A percentile compares a stretch with the other conserved stretches of the same genome.
phyloP scores from a whole-genome alignment of 2,113 vertebrate genomes.

The Embiotoca jacksoni region DNA sequence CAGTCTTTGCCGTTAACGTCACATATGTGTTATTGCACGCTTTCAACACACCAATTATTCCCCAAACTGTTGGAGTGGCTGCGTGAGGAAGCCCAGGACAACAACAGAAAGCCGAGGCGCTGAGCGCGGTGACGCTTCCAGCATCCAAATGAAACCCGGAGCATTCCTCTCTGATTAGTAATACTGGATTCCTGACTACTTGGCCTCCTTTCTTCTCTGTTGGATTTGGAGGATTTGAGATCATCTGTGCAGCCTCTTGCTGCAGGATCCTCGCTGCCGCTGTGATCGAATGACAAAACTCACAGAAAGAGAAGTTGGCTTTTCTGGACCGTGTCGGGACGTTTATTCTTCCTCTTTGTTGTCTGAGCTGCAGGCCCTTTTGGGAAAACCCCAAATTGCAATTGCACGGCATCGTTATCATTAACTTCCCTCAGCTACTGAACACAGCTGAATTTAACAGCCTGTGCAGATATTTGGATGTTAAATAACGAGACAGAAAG shows the following conservation, averaged over 20 bases:
- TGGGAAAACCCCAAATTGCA: constrained; percentile 29
- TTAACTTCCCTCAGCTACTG: neutral
- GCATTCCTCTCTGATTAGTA: constrained; percentile 80
- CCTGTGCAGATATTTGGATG: neutral
- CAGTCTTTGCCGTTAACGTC: too few species aligned
- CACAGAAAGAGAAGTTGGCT: constrained; percentile 14
- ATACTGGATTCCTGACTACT: constrained; percentile 66
- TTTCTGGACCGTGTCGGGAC: neutral
- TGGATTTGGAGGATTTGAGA: constrained; percentile 76
- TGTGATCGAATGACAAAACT: constrained; percentile 51
- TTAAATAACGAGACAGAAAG: too few species aligned
- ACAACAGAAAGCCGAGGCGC: neutral
- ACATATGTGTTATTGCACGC: too few species aligned
- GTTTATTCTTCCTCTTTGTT: neutral
- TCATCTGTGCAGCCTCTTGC: constrained; percentile 78
- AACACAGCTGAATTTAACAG: neutral
- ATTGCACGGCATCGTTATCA: neutral
- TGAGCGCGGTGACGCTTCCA: constrained; percentile 3
- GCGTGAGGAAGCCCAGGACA: too few species aligned
- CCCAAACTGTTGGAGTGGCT: too few species aligned
- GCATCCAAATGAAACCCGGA: constrained; percentile 47
- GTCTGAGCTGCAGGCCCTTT: neutral
- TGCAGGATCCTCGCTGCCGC: constrained; percentile 47
- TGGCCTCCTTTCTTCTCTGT: constrained; percentile 60
- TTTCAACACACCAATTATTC: too few species aligned